phyloP scores from a whole-genome alignment of 2,797 vertebrate species.

The Peromyscus attwateri region DNA sequence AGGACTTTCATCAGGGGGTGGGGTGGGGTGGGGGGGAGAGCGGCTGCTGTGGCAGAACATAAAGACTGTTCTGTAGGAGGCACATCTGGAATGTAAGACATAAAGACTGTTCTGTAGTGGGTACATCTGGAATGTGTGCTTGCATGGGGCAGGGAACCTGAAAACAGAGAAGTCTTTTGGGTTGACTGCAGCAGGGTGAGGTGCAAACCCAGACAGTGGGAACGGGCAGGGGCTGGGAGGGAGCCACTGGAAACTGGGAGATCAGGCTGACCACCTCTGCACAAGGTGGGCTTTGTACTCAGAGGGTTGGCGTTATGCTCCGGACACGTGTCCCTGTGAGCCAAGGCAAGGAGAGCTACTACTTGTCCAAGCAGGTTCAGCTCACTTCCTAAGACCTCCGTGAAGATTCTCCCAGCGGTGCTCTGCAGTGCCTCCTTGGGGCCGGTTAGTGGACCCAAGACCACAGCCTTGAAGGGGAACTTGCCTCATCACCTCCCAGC shows the following conservation, averaged over 20 bases:
- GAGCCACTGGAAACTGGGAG: neutral
- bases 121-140: neutral
- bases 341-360: neutral
- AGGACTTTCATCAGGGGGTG: neutral
- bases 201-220: accelerated
- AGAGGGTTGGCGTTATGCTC: neutral
- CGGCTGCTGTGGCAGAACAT: neutral
- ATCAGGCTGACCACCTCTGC: neutral
- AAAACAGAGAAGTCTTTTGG: neutral
- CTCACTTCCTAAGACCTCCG: neutral
- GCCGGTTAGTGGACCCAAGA: no score
- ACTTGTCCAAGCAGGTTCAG: accelerated
- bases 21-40: neutral
- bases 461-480: neutral
- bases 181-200: neutral
- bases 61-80: neutral
- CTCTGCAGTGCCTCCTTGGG: neutral
- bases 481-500: neutral
- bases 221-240: neutral
- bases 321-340: neutral
- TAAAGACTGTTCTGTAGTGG: neutral
- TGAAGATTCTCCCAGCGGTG: accelerated
- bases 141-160: neutral
- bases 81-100: neutral
- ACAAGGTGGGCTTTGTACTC: neutral